A percentile compares a stretch with the other conserved stretches of the same genome.
phyloP scores from a whole-genome alignment of 2,113 vertebrate species.

The Caracal caracal region DNA sequence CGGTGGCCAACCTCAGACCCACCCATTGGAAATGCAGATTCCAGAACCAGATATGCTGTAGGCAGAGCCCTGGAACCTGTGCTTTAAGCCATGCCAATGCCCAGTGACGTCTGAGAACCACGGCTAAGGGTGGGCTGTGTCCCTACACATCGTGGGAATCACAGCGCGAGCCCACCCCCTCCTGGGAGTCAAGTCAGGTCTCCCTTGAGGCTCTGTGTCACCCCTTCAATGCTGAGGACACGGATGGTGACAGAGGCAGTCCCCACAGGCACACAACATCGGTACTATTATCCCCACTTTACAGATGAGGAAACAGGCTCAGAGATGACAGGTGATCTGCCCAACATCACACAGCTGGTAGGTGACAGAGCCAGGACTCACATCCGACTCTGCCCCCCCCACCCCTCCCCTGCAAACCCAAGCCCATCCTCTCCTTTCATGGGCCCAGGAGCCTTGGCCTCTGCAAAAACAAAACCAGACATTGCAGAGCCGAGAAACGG shows the following conservation, averaged over 20 bases:
- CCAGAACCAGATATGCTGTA: neutral
- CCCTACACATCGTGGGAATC: accelerated
- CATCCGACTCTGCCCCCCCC: neutral
- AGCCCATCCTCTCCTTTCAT: neutral
- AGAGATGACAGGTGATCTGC: neutral
- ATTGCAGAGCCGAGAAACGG: neutral
- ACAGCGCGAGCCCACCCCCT: accelerated
- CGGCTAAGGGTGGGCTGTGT: neutral
- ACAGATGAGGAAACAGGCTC: neutral
- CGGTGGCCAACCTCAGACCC: neutral
- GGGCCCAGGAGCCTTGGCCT: neutral
- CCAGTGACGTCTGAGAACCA: neutral
- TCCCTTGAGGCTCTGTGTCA: neutral
- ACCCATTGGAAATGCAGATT: neutral
- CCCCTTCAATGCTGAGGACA: neutral
- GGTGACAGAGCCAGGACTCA: neutral
- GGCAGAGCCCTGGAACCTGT: no score
- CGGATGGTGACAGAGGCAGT: accelerated
- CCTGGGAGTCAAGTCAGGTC: neutral
- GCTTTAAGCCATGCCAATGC: neutral
- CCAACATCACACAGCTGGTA: neutral
- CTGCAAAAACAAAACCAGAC: neutral
- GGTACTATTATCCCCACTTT: neutral
- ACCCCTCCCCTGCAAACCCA: neutral
- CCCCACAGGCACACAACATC: accelerated